Evolutionary conservation across 2,888 invertebrate species (phyloP), one percentile per base, ranked within the genome.

Genomic region (Torymus aiolomorphi): DNA sequence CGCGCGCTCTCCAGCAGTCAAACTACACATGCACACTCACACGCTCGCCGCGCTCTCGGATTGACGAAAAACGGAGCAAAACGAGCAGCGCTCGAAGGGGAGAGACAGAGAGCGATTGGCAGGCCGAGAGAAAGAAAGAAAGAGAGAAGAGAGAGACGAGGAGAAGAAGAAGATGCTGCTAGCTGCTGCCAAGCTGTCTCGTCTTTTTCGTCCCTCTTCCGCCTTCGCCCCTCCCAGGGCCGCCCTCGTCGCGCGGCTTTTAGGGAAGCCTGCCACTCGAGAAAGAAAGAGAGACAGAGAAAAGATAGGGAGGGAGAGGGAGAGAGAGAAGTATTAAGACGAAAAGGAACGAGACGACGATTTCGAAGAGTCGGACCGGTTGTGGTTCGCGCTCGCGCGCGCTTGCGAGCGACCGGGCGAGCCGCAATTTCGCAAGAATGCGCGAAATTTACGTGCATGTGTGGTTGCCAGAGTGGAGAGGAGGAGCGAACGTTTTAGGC

Each of bases 21-120:
- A 42, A 42, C 42, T 42, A 42, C 42, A 42, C 42, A 42, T 42
- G 42, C 42, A 42, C 42, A 42, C 42, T 42, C 42, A 42, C 42
- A 10, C 42, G 42, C 24, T 42, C 14, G 13, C 13, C n/a, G 14
- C 31, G 62, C 42, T 20, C 24, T 61, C 14, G 63, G n/a, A 20
- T 59, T 14, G 83, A 73, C 84, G 79, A 83, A 86, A 86, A 88
- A 87, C 87, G 87, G 84, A 85, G 84, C 86, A 82, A 85, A 84
- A 82, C 83, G 83, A 85, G 83, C 80, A 78, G 74, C 72, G 71
- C 71, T 79, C 71, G 76, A 66, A 59, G 69, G 42, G 42, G 18
- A 16, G 16, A 57, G 57, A 70, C 59, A 59, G 31, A 70, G 42
- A 78, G 54, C 51, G 54, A 73, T 56, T 14, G 57, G 66, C 59